Percentiles rank a stretch among this genome's conserved stretches.
phyloP scores from a whole-genome alignment of 2,888 invertebrate genomes.

The Troides oblongomaculatus region DNA sequence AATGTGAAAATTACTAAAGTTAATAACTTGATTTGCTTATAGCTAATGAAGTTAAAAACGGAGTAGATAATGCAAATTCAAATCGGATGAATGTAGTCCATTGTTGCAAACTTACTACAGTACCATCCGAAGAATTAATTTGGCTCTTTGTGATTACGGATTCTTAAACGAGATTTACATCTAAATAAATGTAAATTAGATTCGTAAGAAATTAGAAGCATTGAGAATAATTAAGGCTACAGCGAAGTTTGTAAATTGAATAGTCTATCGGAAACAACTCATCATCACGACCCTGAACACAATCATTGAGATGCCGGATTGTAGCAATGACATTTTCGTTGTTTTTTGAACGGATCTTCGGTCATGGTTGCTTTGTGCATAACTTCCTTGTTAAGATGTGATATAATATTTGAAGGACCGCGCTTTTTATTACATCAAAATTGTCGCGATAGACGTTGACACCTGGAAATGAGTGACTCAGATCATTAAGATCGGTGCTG shows the following conservation, averaged over 20 bases:
- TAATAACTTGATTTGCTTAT: too few species aligned
- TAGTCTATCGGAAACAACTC: constrained; percentile 15
- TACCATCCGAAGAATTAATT: too few species aligned
- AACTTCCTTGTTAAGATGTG: too few species aligned
- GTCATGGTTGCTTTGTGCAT: constrained; percentile 20
- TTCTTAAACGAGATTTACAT: background rate
- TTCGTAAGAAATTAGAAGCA: constrained; percentile 13
- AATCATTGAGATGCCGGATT: constrained; percentile 13
- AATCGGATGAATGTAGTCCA: background rate
- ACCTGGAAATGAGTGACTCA: too few species aligned
- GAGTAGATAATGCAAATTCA: too few species aligned
- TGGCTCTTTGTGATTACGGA: too few species aligned
- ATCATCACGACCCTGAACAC: constrained; percentile 14
- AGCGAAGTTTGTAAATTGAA: constrained; percentile 9
- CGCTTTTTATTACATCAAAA: too few species aligned
- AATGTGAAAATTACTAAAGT: too few species aligned
- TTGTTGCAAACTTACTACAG: background rate
- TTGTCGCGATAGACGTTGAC: too few species aligned
- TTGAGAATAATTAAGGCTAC: constrained; percentile 13
- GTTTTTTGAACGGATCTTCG: constrained; percentile 17
- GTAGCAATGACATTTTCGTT: constrained; percentile 26
- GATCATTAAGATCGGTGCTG: too few species aligned
- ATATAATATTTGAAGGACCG: too few species aligned
- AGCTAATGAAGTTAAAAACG: too few species aligned
- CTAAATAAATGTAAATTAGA: constrained; percentile 14